Conservation (phyloP, 2,113 vertebrate genomes). For the Corythornis madagascariensis region DNA sequence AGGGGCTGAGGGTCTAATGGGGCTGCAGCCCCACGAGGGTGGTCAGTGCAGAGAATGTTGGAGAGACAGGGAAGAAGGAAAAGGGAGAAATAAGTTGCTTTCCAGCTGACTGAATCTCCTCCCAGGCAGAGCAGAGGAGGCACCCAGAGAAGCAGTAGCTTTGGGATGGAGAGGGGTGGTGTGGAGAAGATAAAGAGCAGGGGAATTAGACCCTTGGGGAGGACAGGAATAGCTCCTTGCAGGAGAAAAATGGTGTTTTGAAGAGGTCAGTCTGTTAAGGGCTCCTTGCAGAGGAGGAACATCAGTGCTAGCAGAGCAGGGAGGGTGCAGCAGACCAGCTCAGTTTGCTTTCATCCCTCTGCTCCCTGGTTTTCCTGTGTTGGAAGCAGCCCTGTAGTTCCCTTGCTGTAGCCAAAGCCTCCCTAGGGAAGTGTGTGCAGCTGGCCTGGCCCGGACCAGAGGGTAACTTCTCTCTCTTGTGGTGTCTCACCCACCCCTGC, state of each 20-base stretch:
- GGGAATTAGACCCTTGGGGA: neutral
- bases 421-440: slow-evolving; percentile 24
- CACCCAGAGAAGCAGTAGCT: neutral
- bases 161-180: fast-evolving
- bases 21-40: neutral
- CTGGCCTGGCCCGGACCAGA: neutral
- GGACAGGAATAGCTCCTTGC: neutral
- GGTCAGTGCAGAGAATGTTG: neutral
- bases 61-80: neutral
- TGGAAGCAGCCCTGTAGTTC: slow-evolving; percentile 39
- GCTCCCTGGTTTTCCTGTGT: slow-evolving; percentile 4
- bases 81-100: neutral
- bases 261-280: neutral
- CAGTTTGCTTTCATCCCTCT: neutral
- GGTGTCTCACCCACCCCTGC: slow-evolving; percentile 55
- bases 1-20: neutral
- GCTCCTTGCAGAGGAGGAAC: neutral
- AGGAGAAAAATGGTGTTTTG: neutral
- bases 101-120: neutral
- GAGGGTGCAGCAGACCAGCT: neutral
- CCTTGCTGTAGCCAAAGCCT: slow-evolving; percentile 5
- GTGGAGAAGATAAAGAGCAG: neutral
- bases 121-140: neutral
- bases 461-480: slow-evolving; percentile 60
- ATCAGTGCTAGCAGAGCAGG: neutral